Percentiles rank a stretch among this genome's conserved stretches.
phyloP scores from a whole-genome alignment of 2,888 invertebrate genomes.

The Disparrhopalites patrizii region DNA sequence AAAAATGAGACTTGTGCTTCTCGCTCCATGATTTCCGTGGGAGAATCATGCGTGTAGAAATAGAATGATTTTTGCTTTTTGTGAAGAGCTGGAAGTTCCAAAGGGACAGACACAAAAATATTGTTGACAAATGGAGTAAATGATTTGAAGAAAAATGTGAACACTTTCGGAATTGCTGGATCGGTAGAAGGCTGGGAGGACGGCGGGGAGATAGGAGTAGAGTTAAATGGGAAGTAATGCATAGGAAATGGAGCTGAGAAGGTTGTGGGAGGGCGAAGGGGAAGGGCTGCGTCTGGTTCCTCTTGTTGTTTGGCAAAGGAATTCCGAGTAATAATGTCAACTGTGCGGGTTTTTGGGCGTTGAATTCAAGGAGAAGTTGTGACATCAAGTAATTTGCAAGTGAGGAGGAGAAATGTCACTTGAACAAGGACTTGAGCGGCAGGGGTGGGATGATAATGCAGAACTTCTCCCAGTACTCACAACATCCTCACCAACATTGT shows the following conservation, averaged over 20 bases:
- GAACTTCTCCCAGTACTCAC: too few species aligned
- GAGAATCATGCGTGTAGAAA: too few species aligned
- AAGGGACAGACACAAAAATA: too few species aligned
- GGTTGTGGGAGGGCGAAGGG: neutral
- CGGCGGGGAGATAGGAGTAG: neutral
- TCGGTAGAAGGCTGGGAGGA: neutral
- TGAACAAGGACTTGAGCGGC: slow-evolving; percentile 23
- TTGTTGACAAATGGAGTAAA: too few species aligned
- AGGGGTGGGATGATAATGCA: slow-evolving; percentile 27
- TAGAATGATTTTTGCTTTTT: too few species aligned
- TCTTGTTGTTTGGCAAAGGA: too few species aligned
- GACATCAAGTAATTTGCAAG: slow-evolving; percentile 34
- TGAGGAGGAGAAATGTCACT: slow-evolving; percentile 30
- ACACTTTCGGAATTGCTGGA: neutral
- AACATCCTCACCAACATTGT: too few species aligned
- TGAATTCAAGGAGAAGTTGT: slow-evolving; percentile 29
- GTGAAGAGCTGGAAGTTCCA: too few species aligned
- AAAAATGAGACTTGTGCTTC: too few species aligned
- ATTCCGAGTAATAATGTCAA: slow-evolving; percentile 31
- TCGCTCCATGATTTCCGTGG: too few species aligned
- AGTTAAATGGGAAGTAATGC: neutral
- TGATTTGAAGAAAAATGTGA: neutral
- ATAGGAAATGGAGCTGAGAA: too few species aligned
- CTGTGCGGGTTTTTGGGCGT: slow-evolving; percentile 25
- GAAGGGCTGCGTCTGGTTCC: too few species aligned